Evolutionary conservation across 2,888 invertebrate genomes (phyloP).

Genomic region (Drosophila differens): DNA sequence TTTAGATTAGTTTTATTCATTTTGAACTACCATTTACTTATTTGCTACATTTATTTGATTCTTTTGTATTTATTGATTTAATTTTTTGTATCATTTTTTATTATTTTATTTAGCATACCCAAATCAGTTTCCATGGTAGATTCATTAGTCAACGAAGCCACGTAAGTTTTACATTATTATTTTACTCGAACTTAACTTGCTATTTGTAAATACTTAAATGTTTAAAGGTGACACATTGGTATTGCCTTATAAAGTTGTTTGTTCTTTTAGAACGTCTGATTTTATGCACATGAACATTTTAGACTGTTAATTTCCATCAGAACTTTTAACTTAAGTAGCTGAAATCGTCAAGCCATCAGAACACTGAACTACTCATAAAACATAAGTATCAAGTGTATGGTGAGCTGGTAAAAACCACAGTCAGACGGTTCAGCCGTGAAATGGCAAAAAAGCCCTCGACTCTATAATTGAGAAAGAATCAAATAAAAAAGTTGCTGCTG

Average conservation of each 20-base stretch:
- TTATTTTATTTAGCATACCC: constrained; percentile 63
- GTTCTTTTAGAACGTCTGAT: background rate
- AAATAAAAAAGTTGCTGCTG: constrained; percentile 44
- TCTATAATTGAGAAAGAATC: constrained; percentile 61
- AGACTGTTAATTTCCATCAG: background rate
- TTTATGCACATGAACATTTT: background rate
- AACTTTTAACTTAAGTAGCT: constrained; percentile 13
- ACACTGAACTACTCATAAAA: constrained; percentile 20
- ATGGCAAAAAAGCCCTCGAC: constrained; percentile 37
- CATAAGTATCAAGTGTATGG: constrained; percentile 26
- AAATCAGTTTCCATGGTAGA: constrained; percentile 76
- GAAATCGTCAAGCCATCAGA: constrained; percentile 17
- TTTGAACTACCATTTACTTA: background rate
- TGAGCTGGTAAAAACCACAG: constrained; percentile 17
- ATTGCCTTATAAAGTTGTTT: background rate
- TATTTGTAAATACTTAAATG: background rate
- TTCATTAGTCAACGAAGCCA: constrained; percentile 78
- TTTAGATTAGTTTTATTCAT: background rate
- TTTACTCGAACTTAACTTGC: constrained; percentile 11
- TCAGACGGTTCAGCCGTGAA: constrained; percentile 29
- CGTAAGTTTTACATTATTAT: constrained; percentile 72
- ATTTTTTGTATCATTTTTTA: constrained; percentile 35
- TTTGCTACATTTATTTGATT: constrained; percentile 18
- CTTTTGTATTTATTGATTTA: constrained; percentile 23
- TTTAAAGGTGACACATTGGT: background rate